Percentiles rank a stretch among this genome's conserved stretches.
These are phyloP conservation scores for Drosophila nigrodunni DNA, from an alignment of 1,140 invertebrate species.

Conservation along the genomic window DNA sequence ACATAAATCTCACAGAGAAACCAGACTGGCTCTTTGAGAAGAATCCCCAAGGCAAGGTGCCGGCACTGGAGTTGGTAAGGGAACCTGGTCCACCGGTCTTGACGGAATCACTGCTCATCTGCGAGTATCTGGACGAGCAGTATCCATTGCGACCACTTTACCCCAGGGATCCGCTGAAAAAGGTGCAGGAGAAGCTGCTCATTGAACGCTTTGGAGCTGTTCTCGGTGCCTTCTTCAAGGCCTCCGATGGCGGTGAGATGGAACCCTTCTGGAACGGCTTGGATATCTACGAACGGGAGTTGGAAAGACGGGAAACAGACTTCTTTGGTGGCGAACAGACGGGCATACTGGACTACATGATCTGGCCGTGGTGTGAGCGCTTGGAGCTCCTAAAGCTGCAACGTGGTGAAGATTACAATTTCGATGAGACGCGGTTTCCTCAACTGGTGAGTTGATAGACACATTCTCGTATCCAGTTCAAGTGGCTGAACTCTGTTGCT, in stretches of 20 bases:
- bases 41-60: conserved; percentile 92
- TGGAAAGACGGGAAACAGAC: conserved; percentile 87
- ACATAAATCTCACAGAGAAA: conserved; percentile 92
- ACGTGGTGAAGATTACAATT: conserved; percentile 76
- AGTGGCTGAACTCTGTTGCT: not conserved
- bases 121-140: conserved; percentile 94
- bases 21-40: conserved; percentile 91
- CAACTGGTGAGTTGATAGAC: conserved; percentile 67
- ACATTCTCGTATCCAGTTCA: not conserved
- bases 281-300: conserved; percentile 88
- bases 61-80: conserved; percentile 90
- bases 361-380: conserved; percentile 95
- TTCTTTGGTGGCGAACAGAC: conserved; percentile 90
- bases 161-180: conserved; percentile 90
- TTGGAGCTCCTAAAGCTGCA: conserved; percentile 74
- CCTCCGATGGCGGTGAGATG: conserved; percentile 64
- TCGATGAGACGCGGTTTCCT: conserved; percentile 77
- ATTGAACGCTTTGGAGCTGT: conserved; percentile 88
- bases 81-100: conserved; percentile 87
- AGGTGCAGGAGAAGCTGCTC: conserved; percentile 92
- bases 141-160: conserved; percentile 89
- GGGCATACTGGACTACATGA: conserved; percentile 94
- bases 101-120: conserved; percentile 92
- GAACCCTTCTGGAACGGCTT: conserved; percentile 85
- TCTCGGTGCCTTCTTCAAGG: conserved; percentile 68